Evolutionary conservation across 2,888 invertebrate genomes (phyloP).

Genomic region (Noctua janthe): DNA sequence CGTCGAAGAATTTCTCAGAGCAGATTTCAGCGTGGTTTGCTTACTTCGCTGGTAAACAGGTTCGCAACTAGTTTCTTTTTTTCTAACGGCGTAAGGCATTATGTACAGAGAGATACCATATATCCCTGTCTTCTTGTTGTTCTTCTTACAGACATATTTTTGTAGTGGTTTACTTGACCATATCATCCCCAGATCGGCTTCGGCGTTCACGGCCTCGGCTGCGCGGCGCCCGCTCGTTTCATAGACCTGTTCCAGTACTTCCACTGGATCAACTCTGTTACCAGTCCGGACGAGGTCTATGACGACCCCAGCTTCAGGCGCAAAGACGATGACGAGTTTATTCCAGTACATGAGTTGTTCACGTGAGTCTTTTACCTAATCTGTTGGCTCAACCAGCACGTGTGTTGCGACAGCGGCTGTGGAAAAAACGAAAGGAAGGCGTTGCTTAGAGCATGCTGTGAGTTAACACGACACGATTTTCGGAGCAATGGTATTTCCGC

Average conservation of each 20-base stretch:
- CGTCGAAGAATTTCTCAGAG: neutral
- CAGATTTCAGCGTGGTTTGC: too few species aligned
- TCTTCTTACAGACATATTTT: neutral
- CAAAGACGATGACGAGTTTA: conserved; percentile 1
- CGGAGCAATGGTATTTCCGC: neutral
- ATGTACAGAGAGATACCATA: neutral
- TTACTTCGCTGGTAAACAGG: too few species aligned
- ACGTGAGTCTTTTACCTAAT: conserved; percentile 16
- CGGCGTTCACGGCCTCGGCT: conserved; percentile 79
- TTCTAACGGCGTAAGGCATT: too few species aligned
- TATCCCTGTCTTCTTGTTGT: neutral
- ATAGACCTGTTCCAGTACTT: conserved; percentile 72
- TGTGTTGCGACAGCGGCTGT: neutral
- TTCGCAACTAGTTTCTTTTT: too few species aligned
- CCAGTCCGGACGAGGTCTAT: conserved; percentile 46
- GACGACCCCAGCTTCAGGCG: conserved; percentile 31
- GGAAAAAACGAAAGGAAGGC: neutral
- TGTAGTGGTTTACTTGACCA: neutral
- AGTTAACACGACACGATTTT: neutral
- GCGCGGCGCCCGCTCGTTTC: conserved; percentile 77
- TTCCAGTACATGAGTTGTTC: conserved; percentile 17
- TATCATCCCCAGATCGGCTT: conserved; percentile 75
- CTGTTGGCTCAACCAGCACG: neutral
- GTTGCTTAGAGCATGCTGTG: neutral
- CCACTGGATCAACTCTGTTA: conserved; percentile 75